Base-by-base conservation (phyloP, 2,797 vertebrate species). In the Sus cebifrons region DNA sequence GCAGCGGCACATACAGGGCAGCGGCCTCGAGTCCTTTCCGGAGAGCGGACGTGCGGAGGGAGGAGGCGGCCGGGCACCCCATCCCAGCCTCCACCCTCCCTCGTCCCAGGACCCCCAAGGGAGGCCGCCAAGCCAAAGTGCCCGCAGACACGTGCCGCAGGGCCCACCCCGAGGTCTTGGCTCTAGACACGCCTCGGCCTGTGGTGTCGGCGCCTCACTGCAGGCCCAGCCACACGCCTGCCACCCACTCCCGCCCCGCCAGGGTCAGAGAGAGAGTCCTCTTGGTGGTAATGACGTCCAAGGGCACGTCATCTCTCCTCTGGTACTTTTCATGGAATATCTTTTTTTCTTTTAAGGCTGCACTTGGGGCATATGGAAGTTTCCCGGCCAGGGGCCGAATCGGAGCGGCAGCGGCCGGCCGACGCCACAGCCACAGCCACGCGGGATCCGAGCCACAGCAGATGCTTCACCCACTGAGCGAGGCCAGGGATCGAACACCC, bases 101-200 rank as follows among this genome's bases (percentile, higher is more conserved):
- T 36, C 36, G 36, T 36, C 36, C 36, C 36, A 36, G 36, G 36
- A 36, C 36, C 36, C 36, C 36, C 36, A 36, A 36, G 36, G 36
- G 36, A 36, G 36, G 36, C 36, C 36, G 36, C 89, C 95, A 96
- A 87, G 54, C 70, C 86, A 84, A 88, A 90, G 17, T 8, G 16
- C 21, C 29, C 71, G 29, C 86, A 71, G 95, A 95, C 91, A 68
- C 10, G 3, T 16, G 74, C 85, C 65, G 56, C n/a, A 36, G 36
- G 36, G 36, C 36, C 36, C 36, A 36, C 36, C 36, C 4, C 44
- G 1, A 49, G 6, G 54, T 27, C 90, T 92, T 52, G 52, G 73
- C 20, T 67, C 73, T 65, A 36, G 36, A 36, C 58, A 11, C 58
- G 89, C 40, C 92, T 78, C 88, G 86, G 52, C 65, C 74, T 60